Evolutionary conservation across 2,113 vertebrate species (phyloP).

Genomic region (Alligator sinensis): DNA sequence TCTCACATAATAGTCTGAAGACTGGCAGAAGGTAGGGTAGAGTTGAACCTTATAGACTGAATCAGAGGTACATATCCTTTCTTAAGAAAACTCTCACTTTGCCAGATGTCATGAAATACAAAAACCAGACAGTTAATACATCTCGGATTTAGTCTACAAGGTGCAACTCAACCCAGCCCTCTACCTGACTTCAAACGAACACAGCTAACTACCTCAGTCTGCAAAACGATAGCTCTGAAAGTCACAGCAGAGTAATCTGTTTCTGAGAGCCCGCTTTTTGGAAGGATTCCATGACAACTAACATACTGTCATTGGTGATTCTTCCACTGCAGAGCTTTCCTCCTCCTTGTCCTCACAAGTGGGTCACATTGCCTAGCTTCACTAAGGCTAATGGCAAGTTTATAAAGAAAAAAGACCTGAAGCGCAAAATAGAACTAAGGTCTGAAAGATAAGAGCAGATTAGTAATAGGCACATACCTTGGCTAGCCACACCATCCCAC

Average conservation of each 20-base stretch:
- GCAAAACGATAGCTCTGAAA: not conserved
- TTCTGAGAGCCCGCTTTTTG: not conserved
- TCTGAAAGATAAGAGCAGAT: fast-evolving
- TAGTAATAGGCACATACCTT: not conserved
- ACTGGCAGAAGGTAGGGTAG: not conserved
- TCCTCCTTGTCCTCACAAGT: fast-evolving
- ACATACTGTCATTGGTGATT: not conserved
- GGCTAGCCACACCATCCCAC: not conserved
- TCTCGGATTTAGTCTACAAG: no score
- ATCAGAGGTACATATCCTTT: no score
- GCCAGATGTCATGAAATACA: no score
- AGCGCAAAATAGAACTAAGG: not conserved
- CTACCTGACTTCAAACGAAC: no score
- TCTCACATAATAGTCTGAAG: not conserved
- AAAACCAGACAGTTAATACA: no score
- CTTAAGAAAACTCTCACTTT: no score
- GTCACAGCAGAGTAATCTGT: fast-evolving
- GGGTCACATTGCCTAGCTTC: not conserved
- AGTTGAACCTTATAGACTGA: no score
- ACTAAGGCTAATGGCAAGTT: fast-evolving
- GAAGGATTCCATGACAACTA: not conserved
- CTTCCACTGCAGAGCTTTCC: not conserved
- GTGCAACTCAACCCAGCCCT: no score
- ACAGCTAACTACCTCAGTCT: no score
- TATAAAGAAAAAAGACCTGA: not conserved